Base-by-base conservation (phyloP, 2,113 vertebrate species). In the Centrocercus urophasianus region DNA sequence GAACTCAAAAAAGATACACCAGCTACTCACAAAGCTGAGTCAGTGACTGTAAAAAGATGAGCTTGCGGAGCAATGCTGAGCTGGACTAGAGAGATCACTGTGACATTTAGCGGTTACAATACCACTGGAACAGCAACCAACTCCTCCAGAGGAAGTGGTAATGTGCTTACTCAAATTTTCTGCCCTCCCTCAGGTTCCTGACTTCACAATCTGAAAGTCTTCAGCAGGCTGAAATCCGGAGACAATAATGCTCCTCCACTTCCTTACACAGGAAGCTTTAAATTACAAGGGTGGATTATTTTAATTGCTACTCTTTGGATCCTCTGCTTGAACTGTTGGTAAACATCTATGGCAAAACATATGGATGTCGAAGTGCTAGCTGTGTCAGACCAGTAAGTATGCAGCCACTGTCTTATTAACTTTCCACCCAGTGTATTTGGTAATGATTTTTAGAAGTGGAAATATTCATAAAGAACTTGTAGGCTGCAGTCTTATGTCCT, bases 191-290 rank as follows among this genome's bases (percentile, higher is more conserved):
- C 94, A 83, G 54, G 91, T 94, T 92, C 81, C 96, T 91, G 86
- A 76, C 61, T 81, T 95, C 79, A 89, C 74, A 96, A 96, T 96
- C 42, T 95, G 94, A 95, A 95, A 96, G 90, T 56, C 82, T 72
- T 87, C 70, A 83, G 45, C 66, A 78, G 81, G 27, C 69, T 94
- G 95, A 86, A 93, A 87, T 95, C 86, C 2, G 50, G 90, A 96
- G 86, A 95, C 93, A 84, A 83, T 96, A 96, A 95, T 81, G 91
- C 59, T 91, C 63, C 76, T 81, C 84, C 90, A 74, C 95, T 97
- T 97, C 98, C 97, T 95, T 67, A 85, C 2, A 2, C 97, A 97
- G 98, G 97, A 98, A 98, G 92, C 93, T 96, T 97, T 95, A 97
- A 98, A 98, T 98, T 98, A 97, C 96, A 93, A 94, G 96, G 95